These are phyloP conservation scores for Sinocyclocheilus maitianheensis DNA, from an alignment of 2,113 vertebrate genomes.

Conservation along the genomic window DNA sequence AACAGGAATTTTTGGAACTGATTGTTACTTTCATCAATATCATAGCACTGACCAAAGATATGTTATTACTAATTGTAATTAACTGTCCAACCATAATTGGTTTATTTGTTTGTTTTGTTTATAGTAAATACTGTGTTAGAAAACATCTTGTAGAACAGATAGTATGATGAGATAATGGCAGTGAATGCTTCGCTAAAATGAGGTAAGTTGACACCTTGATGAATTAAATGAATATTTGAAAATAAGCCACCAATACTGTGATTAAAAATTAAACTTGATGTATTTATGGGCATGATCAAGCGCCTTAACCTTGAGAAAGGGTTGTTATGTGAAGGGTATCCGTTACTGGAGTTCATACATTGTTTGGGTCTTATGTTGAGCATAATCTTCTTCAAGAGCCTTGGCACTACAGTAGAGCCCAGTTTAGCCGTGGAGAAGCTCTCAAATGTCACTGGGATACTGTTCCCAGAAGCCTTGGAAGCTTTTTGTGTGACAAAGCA, in stretches of 20 bases:
- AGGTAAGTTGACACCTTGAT: too few species aligned
- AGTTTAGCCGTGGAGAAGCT: slow-evolving; percentile 71
- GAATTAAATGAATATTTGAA: neutral
- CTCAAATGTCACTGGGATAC: slow-evolving; percentile 66
- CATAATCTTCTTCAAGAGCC: slow-evolving; percentile 68
- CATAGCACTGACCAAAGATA: neutral
- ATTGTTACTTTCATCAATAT: slow-evolving; percentile 9
- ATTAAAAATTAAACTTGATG: slow-evolving; percentile 22
- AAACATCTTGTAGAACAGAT: neutral
- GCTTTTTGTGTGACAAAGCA: slow-evolving; percentile 71
- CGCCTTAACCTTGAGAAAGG: slow-evolving; percentile 54
- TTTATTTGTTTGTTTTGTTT: neutral
- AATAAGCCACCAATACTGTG: slow-evolving; percentile 24
- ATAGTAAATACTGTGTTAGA: neutral
- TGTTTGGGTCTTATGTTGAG: slow-evolving; percentile 63
- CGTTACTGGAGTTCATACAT: slow-evolving; percentile 67
- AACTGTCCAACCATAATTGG: neutral
- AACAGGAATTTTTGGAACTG: too few species aligned
- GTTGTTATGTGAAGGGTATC: slow-evolving; percentile 56
- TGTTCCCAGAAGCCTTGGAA: slow-evolving; percentile 64
- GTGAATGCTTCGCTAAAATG: too few species aligned
- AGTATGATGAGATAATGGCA: too few species aligned
- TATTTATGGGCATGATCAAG: slow-evolving; percentile 39
- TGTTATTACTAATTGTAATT: neutral
- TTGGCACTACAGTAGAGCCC: slow-evolving; percentile 67